Evolutionary conservation across 2,113 vertebrate species (phyloP), one percentile per base, ranked within the genome.

Genomic region (Scolopax mira): DNA sequence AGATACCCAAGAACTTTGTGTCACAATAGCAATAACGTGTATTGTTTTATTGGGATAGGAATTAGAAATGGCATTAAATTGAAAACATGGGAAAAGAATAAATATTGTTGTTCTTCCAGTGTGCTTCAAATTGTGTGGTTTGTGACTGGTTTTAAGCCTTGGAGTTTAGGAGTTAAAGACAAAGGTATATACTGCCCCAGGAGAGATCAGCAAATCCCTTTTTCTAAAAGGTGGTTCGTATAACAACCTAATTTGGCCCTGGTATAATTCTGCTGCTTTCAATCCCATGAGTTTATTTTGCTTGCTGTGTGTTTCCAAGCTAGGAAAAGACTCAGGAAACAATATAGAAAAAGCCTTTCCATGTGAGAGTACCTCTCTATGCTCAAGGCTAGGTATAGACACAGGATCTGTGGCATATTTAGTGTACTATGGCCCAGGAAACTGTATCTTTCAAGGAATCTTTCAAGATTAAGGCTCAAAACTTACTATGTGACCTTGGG

Each of bases 21-120:
- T 57, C 52, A 79, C 52, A 92, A 82, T 37, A 83, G 72, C 57
- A 80, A 49, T 18, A 31, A 72, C 57, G 19, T n/a, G 11, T 62
- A 49, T 77, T 71, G 55, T 41, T 87, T 89, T 95, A 89, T 85
- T 78, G 33, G 22, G 46, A 42, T 37, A 86, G 75, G 84, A 88
- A 89, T 84, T 75, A 91, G 54, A 94, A 82, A 85, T 71, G 35
- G 16, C 67, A 91, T 81, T 83, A 80, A 49, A 49, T 28, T 18
- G 70, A 86, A 85, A 95, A 93, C 35, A 66, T 48, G 37, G 39
- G 67, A 89, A 93, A 64, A n/a, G n/a, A n/a, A 80, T 41, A 96
- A 96, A 94, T 71, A 94, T 16, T 78, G 72, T 74, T 31, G 85
- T 57, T 91, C 67, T 91, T 90, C 55, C 57, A 88, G 11, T 4